Evolutionary conservation across 92 coral and sea anemone genomes (phyloP).

Genomic region (Blastomussa wellsi): DNA sequence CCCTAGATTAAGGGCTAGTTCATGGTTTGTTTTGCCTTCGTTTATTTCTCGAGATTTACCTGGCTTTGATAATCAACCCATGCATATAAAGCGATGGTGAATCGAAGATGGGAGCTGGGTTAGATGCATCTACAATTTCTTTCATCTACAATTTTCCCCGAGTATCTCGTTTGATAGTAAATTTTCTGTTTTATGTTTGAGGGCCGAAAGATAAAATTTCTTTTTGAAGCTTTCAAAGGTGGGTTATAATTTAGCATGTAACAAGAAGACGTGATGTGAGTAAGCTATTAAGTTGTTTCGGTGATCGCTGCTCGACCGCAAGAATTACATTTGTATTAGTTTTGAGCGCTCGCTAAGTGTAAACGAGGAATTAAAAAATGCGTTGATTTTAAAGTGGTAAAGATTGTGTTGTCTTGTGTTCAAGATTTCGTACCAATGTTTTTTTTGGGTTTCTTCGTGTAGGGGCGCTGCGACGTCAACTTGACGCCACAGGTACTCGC

Average conservation of each 20-base stretch:
- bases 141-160: neutral
- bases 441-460: conserved; percentile 9
- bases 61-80: neutral
- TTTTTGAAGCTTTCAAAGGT: neutral
- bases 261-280: conserved; percentile 7
- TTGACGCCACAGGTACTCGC: conserved; percentile 79
- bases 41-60: conserved; percentile 24
- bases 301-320: conserved; percentile 45
- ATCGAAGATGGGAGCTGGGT: conserved; percentile 32
- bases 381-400: neutral
- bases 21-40: neutral
- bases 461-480: conserved; percentile 46
- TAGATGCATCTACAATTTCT: conserved; percentile 8
- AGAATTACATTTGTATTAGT: conserved; percentile 7
- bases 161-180: neutral
- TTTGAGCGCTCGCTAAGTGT: neutral
- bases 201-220: neutral
- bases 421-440: neutral
- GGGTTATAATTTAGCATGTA: neutral
- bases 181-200: neutral
- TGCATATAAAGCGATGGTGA: conserved; percentile 19
- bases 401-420: neutral
- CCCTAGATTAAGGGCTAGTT: neutral
- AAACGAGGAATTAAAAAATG: neutral
- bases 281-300: neutral